Evolutionary conservation across 2,797 vertebrate species (phyloP).

Genomic region (Micromesistius poutassou): DNA sequence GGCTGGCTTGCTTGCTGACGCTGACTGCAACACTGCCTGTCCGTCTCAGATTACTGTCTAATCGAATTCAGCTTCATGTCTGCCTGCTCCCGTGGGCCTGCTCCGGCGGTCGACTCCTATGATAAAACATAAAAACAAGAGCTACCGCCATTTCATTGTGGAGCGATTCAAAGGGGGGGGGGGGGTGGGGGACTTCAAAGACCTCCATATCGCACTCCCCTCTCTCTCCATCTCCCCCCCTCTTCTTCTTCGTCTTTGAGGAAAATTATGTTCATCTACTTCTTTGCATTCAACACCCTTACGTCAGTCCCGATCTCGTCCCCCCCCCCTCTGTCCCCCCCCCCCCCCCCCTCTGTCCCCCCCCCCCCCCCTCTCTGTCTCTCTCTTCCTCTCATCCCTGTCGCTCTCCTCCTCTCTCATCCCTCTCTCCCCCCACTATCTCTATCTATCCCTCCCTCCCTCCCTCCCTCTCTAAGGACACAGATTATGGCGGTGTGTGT

Average conservation of each 20-base stretch:
- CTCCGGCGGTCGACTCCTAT: constrained; percentile 59
- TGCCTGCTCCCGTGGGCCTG: constrained; percentile 65
- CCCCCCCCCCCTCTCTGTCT: too few relatives aligned
- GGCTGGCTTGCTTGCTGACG: constrained; percentile 40
- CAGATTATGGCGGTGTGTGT: constrained; percentile 24
- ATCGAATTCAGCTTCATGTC: constrained; percentile 73
- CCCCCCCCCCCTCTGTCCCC: background rate
- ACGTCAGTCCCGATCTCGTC: background rate
- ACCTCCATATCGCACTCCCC: constrained; percentile 28
- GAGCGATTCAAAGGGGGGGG: constrained; percentile 49
- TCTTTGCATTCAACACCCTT: constrained; percentile 41
- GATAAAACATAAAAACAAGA: constrained; percentile 75
- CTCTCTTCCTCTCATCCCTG: background rate
- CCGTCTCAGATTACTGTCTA: constrained; percentile 70
- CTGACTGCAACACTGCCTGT: constrained; percentile 52
- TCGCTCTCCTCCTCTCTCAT: background rate
- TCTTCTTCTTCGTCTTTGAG: constrained; percentile 10
- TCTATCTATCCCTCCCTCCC: background rate
- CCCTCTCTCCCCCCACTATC: background rate
- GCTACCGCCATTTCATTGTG: constrained; percentile 67
- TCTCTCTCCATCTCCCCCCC: constrained; percentile 34
- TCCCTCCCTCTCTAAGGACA: background rate
- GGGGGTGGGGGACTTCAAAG: constrained; percentile 49
- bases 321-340: background rate
- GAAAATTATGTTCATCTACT: constrained; percentile 42